phyloP scores from a whole-genome alignment of 2,113 vertebrate species.

The Upupa epops region DNA sequence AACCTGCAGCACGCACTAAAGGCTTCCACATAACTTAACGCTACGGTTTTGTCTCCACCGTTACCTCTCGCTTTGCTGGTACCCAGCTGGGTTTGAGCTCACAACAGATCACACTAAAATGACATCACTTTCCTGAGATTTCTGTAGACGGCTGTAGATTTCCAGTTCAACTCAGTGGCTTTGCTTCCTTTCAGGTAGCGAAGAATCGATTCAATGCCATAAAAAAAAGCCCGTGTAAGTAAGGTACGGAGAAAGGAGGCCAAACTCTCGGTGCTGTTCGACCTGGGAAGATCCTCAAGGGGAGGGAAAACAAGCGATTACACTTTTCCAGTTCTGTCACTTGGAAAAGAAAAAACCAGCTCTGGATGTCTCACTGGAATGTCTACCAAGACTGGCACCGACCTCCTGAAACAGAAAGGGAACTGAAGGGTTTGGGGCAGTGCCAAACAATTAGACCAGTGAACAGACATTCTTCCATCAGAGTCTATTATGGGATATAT shows the following conservation, averaged over 20 bases:
- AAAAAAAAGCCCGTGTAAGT: background rate
- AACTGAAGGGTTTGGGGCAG: constrained; percentile 29
- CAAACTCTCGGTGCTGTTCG: background rate
- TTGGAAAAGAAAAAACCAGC: background rate
- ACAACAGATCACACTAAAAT: background rate
- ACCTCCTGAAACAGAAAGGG: constrained; percentile 4
- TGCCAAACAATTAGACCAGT: background rate
- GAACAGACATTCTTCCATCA: constrained; percentile 2
- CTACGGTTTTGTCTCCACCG: too few species aligned
- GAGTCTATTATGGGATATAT: constrained; percentile 20
- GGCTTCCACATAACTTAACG: background rate
- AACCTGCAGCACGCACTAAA: background rate
- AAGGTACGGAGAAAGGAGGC: background rate
- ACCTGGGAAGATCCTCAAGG: background rate
- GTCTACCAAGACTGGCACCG: background rate
- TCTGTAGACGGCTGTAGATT: too few species aligned
- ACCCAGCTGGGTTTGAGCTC: background rate
- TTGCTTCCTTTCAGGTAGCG: background rate
- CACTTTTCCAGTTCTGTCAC: background rate
- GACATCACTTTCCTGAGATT: too few species aligned
- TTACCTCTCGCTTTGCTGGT: background rate
- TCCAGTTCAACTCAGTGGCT: background rate
- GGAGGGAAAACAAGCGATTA: background rate
- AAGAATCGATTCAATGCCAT: background rate
- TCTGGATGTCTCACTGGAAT: background rate